phyloP scores from a whole-genome alignment of 2,113 vertebrate species.

The Fregetta grallaria region DNA sequence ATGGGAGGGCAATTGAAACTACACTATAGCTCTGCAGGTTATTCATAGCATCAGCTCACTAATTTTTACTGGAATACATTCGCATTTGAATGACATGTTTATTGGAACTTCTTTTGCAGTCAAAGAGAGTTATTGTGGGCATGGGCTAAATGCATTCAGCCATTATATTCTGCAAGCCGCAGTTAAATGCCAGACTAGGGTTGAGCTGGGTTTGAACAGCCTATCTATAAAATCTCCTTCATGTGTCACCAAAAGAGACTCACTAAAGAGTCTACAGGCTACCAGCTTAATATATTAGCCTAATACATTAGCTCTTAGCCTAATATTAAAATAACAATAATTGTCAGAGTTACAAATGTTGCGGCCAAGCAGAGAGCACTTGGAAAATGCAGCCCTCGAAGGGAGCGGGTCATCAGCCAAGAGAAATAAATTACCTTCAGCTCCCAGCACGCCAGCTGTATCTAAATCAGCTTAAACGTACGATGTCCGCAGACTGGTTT shows the following conservation, averaged over 20 bases:
- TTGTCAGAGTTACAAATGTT: slow-evolving; percentile 21
- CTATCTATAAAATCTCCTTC: slow-evolving; percentile 36
- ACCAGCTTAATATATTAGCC: slow-evolving; percentile 34
- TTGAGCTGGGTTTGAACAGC: neutral
- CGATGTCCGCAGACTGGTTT: neutral
- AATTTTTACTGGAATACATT: slow-evolving; percentile 34
- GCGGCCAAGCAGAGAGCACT: neutral
- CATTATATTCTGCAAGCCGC: neutral
- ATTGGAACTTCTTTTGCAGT: slow-evolving; percentile 22
- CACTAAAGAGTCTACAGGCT: neutral
- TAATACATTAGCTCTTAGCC: slow-evolving; percentile 29
- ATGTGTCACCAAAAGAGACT: slow-evolving; percentile 4
- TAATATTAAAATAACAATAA: slow-evolving; percentile 50
- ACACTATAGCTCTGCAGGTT: slow-evolving; percentile 24
- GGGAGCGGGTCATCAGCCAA: slow-evolving; percentile 32
- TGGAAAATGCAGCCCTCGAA: neutral
- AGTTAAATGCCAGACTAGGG: slow-evolving; percentile 3
- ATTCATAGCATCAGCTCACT: slow-evolving; percentile 50
- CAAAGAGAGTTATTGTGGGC: slow-evolving; percentile 41
- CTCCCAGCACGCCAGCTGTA: slow-evolving; percentile 28
- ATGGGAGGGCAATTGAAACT: slow-evolving; percentile 10
- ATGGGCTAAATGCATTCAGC: neutral
- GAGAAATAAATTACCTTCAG: slow-evolving; percentile 52
- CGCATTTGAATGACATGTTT: slow-evolving; percentile 1
- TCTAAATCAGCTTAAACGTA: slow-evolving; percentile 4